Percentiles rank a stretch among this genome's conserved stretches.
Evolutionary conservation across 2,888 invertebrate species (phyloP).

Genomic region (Rhagophthalmus giganteus): DNA sequence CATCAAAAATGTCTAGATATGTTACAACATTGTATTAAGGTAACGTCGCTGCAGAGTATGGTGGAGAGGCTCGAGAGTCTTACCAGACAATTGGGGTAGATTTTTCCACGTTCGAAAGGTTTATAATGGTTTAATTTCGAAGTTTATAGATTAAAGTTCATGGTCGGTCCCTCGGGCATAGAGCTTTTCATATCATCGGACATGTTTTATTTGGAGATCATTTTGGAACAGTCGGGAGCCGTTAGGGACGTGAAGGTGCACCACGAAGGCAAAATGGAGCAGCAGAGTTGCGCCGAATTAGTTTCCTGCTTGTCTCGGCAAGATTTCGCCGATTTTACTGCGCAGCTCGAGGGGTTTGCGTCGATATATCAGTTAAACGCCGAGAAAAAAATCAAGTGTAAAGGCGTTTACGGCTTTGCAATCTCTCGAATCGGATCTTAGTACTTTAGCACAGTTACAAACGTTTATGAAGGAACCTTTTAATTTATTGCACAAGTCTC

Average conservation of each 20-base stretch:
- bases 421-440: slow-evolving; percentile 88
- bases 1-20: slow-evolving; percentile 90
- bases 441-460: slow-evolving; percentile 76
- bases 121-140: slow-evolving; percentile 2
- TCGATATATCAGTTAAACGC: slow-evolving; percentile 93
- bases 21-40: slow-evolving; percentile 91
- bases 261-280: slow-evolving; percentile 84
- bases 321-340: slow-evolving; percentile 89
- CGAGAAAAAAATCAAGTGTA: slow-evolving; percentile 92
- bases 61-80: slow-evolving; percentile 90
- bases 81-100: slow-evolving; percentile 82
- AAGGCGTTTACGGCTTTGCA: slow-evolving; percentile 91
- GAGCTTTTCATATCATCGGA: slow-evolving; percentile 92
- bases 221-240: slow-evolving; percentile 79
- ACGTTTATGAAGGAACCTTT: slow-evolving; percentile 71
- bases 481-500: slow-evolving; percentile 82
- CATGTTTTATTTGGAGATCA: slow-evolving; percentile 93
- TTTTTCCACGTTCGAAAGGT: not conserved
- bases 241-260: slow-evolving; percentile 91
- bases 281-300: slow-evolving; percentile 86
- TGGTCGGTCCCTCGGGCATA: slow-evolving; percentile 77
- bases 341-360: slow-evolving; percentile 81
- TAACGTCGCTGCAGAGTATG: slow-evolving; percentile 87
- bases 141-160: slow-evolving; percentile 74
- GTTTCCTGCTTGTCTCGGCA: slow-evolving; percentile 81